These are phyloP conservation scores for Sebastes matsubarae DNA, from an alignment of 2,797 vertebrate species.

Conservation along the genomic window DNA sequence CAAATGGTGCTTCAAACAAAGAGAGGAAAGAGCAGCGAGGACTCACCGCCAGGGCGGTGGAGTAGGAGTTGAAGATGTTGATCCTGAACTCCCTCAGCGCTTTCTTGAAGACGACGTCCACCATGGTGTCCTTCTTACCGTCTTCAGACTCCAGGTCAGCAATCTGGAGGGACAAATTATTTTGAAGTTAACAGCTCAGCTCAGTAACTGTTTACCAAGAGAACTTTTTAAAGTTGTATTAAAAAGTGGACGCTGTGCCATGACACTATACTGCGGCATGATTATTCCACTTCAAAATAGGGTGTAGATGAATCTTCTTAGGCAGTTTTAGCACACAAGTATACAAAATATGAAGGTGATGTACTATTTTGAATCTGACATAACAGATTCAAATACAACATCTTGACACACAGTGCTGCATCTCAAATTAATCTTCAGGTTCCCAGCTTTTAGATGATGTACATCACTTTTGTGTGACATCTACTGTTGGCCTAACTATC, in stretches of 20 bases:
- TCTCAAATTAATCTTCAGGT: too few species aligned
- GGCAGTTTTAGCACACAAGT: neutral
- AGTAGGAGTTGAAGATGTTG: conserved; percentile 98
- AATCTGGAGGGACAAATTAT: conserved; percentile 80
- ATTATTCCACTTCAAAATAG: neutral
- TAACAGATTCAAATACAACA: neutral
- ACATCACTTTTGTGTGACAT: too few species aligned
- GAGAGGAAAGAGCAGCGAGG: neutral
- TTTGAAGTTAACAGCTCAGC: neutral
- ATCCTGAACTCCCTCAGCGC: conserved; percentile 96
- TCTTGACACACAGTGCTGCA: too few species aligned
- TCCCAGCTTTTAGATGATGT: too few species aligned
- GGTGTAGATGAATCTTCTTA: neutral
- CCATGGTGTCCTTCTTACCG: conserved; percentile 94
- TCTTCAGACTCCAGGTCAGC: conserved; percentile 93
- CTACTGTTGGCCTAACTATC: rapidly evolving
- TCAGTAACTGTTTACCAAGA: neutral
- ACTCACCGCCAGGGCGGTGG: conserved; percentile 92
- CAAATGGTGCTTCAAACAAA: neutral
- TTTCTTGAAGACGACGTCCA: conserved; percentile 97
- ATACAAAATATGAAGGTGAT: neutral
- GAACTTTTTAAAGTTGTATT: too few species aligned
- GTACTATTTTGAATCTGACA: neutral
- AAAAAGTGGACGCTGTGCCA: neutral
- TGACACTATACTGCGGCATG: neutral